Percentiles rank a stretch among this genome's conserved stretches.
phyloP scores from a whole-genome alignment of 2,113 vertebrate genomes.

The Erythrocercus mccallii region DNA sequence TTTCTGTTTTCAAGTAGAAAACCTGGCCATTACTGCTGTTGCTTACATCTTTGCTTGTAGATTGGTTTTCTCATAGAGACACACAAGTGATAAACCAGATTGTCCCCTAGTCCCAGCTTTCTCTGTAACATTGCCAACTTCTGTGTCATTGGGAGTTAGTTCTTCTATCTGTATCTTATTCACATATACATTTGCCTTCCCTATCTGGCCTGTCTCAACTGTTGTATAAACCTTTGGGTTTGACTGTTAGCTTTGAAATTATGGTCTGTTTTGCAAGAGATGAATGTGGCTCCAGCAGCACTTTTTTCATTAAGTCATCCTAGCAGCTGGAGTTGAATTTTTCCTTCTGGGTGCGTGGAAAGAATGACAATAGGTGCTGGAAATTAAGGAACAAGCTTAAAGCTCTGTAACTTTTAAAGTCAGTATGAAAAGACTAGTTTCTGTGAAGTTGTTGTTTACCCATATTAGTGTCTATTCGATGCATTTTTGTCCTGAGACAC shows the following conservation, averaged over 20 bases:
- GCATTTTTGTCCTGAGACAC: background rate
- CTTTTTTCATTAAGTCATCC: background rate
- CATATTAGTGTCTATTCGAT: background rate
- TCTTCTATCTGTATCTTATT: background rate
- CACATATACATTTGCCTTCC: background rate
- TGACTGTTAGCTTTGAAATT: background rate
- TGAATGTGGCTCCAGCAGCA: background rate
- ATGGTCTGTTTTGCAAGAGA: background rate
- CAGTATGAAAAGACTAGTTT: background rate
- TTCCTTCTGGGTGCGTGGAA: background rate
- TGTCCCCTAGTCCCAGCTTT: background rate
- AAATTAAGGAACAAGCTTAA: background rate
- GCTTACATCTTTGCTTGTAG: background rate
- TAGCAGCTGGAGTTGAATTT: constrained; percentile 15
- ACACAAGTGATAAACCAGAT: background rate
- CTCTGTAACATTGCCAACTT: background rate
- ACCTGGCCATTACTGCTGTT: background rate
- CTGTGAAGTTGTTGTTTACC: background rate
- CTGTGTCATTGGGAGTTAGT: background rate
- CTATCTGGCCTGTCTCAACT: background rate
- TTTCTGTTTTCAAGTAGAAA: background rate
- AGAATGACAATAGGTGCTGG: constrained; percentile 7
- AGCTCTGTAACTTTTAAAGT: background rate
- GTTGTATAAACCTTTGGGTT: background rate
- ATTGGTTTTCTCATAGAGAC: background rate